phyloP scores from a whole-genome alignment of 1,140 invertebrate genomes.

The Delia radicum region DNA sequence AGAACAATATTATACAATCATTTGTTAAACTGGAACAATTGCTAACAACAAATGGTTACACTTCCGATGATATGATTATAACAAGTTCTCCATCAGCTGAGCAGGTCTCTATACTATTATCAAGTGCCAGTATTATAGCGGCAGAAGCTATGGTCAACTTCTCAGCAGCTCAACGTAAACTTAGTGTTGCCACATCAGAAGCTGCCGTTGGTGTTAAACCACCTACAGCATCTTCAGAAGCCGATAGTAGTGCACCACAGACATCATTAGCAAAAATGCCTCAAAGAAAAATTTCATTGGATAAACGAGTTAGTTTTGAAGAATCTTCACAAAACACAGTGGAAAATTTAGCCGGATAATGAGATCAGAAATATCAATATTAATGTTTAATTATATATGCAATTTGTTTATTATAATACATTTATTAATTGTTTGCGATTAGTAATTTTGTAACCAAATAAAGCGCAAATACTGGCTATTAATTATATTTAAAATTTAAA shows the following conservation, averaged over 20 bases:
- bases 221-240: not conserved
- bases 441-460: no score
- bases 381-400: no score
- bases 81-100: slow-evolving; percentile 88
- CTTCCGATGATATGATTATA: slow-evolving; percentile 76
- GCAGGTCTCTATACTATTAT: slow-evolving; percentile 86
- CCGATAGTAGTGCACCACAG: not conserved
- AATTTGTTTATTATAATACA: no score
- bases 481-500: no score
- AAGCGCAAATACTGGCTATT: no score
- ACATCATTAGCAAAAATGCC: not conserved
- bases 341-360: slow-evolving; percentile 29
- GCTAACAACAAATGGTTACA: slow-evolving; percentile 71
- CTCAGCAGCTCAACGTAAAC: slow-evolving; percentile 45
- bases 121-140: slow-evolving; percentile 68
- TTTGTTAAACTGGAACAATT: slow-evolving; percentile 83
- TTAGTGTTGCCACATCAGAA: slow-evolving; percentile 39
- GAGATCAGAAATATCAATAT: no score
- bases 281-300: slow-evolving; percentile 36
- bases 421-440: no score
- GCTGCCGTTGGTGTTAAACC: no score
- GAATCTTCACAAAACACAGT: not conserved
- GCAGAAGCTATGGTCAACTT: slow-evolving; percentile 50
- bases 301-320: slow-evolving; percentile 26
- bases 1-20: slow-evolving; percentile 85